Percentiles rank a stretch among this genome's conserved stretches.
Conservation (phyloP, 53 echinoderm and acorn worm genomes). For the Patiria pectinifera region DNA sequence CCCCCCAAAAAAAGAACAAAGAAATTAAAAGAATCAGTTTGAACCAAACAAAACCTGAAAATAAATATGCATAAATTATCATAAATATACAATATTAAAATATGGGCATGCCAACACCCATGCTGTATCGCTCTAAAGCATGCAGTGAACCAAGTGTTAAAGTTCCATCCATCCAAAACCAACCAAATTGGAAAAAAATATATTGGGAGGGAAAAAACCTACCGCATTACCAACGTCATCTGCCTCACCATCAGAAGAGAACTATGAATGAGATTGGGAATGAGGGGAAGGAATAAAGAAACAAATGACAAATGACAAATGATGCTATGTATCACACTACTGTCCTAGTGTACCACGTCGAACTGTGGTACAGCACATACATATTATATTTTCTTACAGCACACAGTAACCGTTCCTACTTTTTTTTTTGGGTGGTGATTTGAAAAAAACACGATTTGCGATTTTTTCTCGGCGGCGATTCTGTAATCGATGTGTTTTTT, state of each 20-base stretch:
- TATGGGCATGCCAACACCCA: constrained; percentile 5
- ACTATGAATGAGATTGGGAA: constrained; percentile 59
- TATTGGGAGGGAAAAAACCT: constrained; percentile 17
- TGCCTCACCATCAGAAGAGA: constrained; percentile 49
- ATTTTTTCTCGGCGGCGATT: no score
- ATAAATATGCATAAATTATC: constrained; percentile 15
- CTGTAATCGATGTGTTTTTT: no score
- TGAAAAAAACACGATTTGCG: no score
- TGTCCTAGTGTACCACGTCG: neutral
- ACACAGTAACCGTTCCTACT: no score
- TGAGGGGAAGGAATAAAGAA: constrained; percentile 35
- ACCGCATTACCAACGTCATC: constrained; percentile 53
- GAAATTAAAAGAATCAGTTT: neutral
- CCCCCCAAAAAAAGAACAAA: neutral
- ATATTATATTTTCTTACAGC: neutral
- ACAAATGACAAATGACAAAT: constrained; percentile 1
- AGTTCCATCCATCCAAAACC: neutral
- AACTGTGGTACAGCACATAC: neutral
- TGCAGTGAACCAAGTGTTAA: constrained; percentile 5
- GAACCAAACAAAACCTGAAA: neutral
- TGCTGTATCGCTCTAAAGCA: neutral
- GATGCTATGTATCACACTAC: neutral
- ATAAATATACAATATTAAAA: neutral
- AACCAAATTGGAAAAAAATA: neutral
- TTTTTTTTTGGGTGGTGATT: no score